These are phyloP conservation scores for Carollia perspicillata DNA, from an alignment of 2,113 vertebrate species.

Conservation along the genomic window DNA sequence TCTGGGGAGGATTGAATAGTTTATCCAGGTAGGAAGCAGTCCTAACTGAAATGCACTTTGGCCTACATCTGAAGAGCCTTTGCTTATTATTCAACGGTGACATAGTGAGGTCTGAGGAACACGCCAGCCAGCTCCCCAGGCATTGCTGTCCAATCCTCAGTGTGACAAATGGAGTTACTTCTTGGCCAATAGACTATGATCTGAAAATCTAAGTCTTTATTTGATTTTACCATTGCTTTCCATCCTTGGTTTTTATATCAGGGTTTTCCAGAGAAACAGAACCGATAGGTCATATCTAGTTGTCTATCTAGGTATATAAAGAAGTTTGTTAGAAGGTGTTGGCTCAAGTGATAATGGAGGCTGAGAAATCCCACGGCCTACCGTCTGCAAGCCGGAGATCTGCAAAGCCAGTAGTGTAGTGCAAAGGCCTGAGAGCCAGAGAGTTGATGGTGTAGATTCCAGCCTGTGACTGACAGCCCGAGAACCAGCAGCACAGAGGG, in stretches of 20 bases:
- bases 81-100: not conserved
- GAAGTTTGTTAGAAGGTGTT: not conserved
- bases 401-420: not conserved
- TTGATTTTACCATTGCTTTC: conserved; percentile 34
- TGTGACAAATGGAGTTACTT: not conserved
- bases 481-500: not conserved
- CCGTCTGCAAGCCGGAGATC: not conserved
- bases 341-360: not conserved
- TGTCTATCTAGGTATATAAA: not conserved
- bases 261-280: not conserved
- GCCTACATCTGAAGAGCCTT: not conserved
- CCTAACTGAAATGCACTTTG: not conserved
- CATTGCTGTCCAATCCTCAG: not conserved
- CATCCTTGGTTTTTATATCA: not conserved
- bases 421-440: not conserved
- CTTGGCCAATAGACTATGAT: not conserved
- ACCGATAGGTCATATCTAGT: not conserved
- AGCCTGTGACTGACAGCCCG: not conserved
- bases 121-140: not conserved
- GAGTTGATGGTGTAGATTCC: not conserved
- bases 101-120: not conserved
- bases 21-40: not conserved
- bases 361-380: not conserved
- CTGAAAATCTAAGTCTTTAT: not conserved
- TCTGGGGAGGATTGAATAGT: not conserved